phyloP scores from a whole-genome alignment of 2,797 vertebrate genomes.

The Hyperoplus immaculatus region DNA sequence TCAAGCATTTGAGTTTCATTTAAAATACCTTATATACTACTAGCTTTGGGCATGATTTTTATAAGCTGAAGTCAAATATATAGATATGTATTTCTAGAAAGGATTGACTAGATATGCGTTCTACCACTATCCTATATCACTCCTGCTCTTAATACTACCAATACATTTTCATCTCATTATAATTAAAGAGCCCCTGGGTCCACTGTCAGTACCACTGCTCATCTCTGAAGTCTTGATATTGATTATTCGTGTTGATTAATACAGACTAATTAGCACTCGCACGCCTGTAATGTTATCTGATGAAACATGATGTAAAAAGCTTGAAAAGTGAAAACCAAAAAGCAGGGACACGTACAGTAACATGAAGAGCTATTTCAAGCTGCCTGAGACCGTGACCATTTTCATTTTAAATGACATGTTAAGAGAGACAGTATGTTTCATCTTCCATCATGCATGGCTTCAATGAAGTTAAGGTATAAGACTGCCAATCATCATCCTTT shows the following conservation, averaged over 20 bases:
- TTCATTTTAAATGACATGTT: too few species aligned
- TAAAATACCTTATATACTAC: neutral
- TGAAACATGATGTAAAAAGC: slow-evolving; percentile 34
- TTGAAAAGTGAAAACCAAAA: slow-evolving; percentile 25
- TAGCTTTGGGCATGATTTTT: too few species aligned
- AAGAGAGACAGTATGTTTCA: neutral
- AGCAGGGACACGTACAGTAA: neutral
- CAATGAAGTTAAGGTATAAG: neutral
- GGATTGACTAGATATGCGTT: too few species aligned
- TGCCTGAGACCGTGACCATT: neutral
- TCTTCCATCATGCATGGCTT: neutral
- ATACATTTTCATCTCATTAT: slow-evolving; percentile 1
- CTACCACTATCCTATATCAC: neutral
- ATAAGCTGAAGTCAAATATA: too few species aligned
- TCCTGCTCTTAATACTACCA: neutral
- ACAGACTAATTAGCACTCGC: slow-evolving; percentile 27
- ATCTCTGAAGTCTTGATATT: slow-evolving; percentile 32
- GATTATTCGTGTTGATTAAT: slow-evolving; percentile 47
- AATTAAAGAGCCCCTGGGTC: slow-evolving; percentile 11
- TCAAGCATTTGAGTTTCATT: neutral
- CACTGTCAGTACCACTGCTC: slow-evolving; percentile 16
- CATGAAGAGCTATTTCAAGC: neutral
- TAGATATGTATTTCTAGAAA: too few species aligned
- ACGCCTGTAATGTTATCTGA: slow-evolving; percentile 21
- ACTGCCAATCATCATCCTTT: neutral